Conservation (phyloP, 2,113 vertebrate species). For the Chiloscyllium plagiosum region DNA sequence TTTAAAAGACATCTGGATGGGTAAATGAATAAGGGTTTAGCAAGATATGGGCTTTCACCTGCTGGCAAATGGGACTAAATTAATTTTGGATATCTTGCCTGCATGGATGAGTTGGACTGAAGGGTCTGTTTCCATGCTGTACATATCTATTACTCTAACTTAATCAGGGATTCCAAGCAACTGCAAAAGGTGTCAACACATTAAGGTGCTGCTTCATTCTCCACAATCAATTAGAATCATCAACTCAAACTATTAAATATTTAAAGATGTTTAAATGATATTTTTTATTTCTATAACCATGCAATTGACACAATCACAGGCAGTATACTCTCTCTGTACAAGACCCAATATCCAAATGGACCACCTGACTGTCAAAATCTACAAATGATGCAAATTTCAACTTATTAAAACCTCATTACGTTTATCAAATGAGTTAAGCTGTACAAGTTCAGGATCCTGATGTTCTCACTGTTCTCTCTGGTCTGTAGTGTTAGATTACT, state of each 20-base stretch:
- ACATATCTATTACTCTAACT: not conserved
- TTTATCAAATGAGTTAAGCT: not conserved
- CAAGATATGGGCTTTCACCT: no score
- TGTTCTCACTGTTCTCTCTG: not conserved
- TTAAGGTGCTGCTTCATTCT: no score
- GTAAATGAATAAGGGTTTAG: no score
- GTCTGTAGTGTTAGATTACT: not conserved
- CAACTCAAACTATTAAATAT: not conserved
- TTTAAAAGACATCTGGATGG: no score
- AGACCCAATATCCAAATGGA: not conserved
- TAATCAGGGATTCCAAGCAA: not conserved
- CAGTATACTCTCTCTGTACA: not conserved
- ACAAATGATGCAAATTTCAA: not conserved
- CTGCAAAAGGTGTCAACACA: not conserved
- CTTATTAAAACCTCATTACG: not conserved
- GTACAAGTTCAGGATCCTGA: not conserved
- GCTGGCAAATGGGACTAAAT: no score
- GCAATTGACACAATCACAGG: not conserved
- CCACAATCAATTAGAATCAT: not conserved
- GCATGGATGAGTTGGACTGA: no score
- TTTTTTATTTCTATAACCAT: not conserved
- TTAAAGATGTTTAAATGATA: not conserved
- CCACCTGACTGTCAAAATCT: not conserved
- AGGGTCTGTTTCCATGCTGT: no score
- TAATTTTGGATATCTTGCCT: no score